Conservation (phyloP, 2,888 invertebrate genomes). For the Dasysyrphus albostriatus region DNA sequence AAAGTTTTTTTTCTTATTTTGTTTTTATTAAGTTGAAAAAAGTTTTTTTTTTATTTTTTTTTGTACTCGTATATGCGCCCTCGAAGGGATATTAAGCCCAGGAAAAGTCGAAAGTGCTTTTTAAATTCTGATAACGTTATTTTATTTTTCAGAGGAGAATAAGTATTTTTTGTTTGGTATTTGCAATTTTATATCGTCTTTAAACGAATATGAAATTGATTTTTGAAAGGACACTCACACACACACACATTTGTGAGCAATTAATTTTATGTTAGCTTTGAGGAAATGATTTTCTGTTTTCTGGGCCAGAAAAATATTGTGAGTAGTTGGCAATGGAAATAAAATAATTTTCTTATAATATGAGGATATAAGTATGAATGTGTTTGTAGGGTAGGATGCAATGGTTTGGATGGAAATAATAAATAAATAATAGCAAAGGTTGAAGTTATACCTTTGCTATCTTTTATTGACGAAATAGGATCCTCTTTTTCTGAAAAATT, state of each 20-base stretch:
- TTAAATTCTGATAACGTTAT: constrained; percentile 46
- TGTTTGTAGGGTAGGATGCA: background rate
- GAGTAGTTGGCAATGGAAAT: background rate
- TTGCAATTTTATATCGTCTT: background rate
- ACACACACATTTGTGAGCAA: constrained; percentile 31
- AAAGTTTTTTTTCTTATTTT: constrained; percentile 5
- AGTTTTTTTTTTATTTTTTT: constrained; percentile 12
- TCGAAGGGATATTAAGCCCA: constrained; percentile 24
- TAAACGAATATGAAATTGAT: constrained; percentile 43
- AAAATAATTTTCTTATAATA: background rate
- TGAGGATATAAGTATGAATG: background rate
- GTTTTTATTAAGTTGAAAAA: constrained; percentile 47
- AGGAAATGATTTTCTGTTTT: constrained; percentile 24
- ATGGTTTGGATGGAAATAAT: background rate
- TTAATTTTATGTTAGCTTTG: constrained; percentile 59
- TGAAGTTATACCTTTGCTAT: too few relatives aligned
- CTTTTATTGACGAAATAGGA: too few relatives aligned
- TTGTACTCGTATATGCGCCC: background rate
- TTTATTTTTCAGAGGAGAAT: constrained; percentile 2
- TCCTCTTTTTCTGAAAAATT: too few relatives aligned
- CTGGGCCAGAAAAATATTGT: background rate
- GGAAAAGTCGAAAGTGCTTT: constrained; percentile 44
- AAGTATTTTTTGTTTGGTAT: background rate
- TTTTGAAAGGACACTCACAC: constrained; percentile 37
- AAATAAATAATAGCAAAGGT: too few relatives aligned